Evolutionary conservation across 2,797 vertebrate species (phyloP), one percentile per base, ranked within the genome.

Genomic region (Sebastes iracundus): DNA sequence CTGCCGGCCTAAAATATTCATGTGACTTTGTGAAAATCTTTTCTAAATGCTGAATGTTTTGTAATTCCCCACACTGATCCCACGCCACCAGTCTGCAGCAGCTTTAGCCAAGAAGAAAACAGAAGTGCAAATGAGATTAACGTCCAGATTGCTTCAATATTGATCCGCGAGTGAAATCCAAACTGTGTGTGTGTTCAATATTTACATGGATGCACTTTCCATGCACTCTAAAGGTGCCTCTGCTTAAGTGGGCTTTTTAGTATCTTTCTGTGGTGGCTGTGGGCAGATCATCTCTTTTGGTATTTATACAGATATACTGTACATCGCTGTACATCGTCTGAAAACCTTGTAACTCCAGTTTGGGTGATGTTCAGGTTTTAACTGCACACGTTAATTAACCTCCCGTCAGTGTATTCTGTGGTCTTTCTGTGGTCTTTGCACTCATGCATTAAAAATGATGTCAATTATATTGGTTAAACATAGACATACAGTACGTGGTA

Each of bases 161-260:
- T 76, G 93, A 93, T 92, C 84, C 12, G 6, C 4, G 2, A 88
- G 86, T 92, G 94, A 93, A 93, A 93, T 88, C 76, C 61, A 82
- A 87, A 88, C 92, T 88, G 62, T 72, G 80, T 66, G 85, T 62
- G 49, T 81, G 83, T 82, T 91, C 77, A 90, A 77, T 90, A 87
- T 91, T 89, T 87, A 90, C 90, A 93, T 92, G 87, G 88, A 92
- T 90, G 90, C 89, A 93, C 87, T 92, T 92, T 91, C 70, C 81
- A 80, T 84, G 88, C 91, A 89, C 90, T 93, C 35, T 85, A 60
- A 87, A 89, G 71, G 83, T 84, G 77, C 75, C 59, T 79, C 68
- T 78, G 84, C 72, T 89, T 87, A 76, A 91, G 84, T 90, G 80
- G 85, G 78, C 87, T 79, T 89, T 89, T 84, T 68, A 82, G 66